A percentile compares a stretch with the other conserved stretches of the same genome.
Evolutionary conservation across 2,797 vertebrate species (phyloP).

Genomic region (Huso huso): DNA sequence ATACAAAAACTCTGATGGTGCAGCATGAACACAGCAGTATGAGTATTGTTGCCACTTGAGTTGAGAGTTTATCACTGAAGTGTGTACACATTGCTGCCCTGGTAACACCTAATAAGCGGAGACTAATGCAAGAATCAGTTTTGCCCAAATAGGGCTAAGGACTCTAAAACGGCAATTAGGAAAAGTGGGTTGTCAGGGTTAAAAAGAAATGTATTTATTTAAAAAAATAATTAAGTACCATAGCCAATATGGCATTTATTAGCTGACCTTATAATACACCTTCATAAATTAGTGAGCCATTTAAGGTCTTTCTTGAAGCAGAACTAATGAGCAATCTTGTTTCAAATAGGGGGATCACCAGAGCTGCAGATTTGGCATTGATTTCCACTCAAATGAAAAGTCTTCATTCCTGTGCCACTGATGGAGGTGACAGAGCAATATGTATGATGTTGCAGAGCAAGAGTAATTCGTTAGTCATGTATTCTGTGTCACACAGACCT

Average conservation of each 20-base stretch:
- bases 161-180: constrained; percentile 41
- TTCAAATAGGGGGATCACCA: constrained; percentile 40
- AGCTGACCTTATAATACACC: constrained; percentile 58
- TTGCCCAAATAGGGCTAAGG: constrained; percentile 36
- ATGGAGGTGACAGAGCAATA: too few relatives aligned
- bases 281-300: constrained; percentile 65
- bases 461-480: too few relatives aligned
- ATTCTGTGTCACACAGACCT: too few relatives aligned
- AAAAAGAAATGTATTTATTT: constrained; percentile 51
- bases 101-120: constrained; percentile 37
- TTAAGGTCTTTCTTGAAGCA: constrained; percentile 48
- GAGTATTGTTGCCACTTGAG: constrained; percentile 8
- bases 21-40: too few relatives aligned
- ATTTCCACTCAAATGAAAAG: not conserved
- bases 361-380: constrained; percentile 24
- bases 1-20: too few relatives aligned
- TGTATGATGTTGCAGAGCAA: too few relatives aligned
- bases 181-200: constrained; percentile 39
- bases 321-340: constrained; percentile 56
- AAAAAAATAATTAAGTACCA: constrained; percentile 56
- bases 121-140: not conserved
- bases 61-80: constrained; percentile 16
- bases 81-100: constrained; percentile 17
- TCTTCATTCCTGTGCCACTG: too few relatives aligned
- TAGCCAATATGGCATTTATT: constrained; percentile 56